phyloP scores from a whole-genome alignment of 2,113 vertebrate species.

The Leptobrachium leishanense region DNA sequence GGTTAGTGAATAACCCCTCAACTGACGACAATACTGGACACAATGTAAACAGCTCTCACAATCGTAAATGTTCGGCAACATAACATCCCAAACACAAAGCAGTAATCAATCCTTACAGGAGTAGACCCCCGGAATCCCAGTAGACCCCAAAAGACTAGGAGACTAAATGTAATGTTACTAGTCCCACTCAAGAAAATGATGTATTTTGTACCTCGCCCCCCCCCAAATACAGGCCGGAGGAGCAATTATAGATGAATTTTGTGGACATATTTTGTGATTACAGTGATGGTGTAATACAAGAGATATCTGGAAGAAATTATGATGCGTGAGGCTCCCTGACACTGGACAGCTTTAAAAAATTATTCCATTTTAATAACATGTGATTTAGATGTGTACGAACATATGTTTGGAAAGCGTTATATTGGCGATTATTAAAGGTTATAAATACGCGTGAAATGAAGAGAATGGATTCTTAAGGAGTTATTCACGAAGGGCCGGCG shows the following conservation, averaged over 20 bases:
- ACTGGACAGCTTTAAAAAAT: slow-evolving; percentile 3
- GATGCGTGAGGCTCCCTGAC: background rate
- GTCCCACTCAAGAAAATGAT: background rate
- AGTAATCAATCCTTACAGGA: background rate
- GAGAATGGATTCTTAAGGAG: too few species aligned
- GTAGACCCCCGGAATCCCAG: background rate
- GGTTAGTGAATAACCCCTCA: too few species aligned
- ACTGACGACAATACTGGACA: too few species aligned
- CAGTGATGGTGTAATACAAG: background rate
- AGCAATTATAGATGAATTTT: background rate
- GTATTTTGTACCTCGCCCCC: background rate
- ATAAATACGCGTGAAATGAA: background rate
- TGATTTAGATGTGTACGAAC: slow-evolving; percentile 12
- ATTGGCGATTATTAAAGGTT: background rate
- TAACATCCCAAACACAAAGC: background rate
- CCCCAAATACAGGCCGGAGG: background rate
- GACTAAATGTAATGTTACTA: background rate
- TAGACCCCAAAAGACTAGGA: background rate
- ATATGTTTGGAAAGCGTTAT: background rate
- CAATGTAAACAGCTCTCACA: too few species aligned
- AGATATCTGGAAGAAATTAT: slow-evolving; percentile 12
- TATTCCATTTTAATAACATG: slow-evolving; percentile 10
- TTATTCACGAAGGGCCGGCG: too few species aligned
- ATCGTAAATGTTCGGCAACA: too few species aligned
- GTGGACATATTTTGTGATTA: background rate